Evolutionary conservation across 2,797 vertebrate species (phyloP).

Genomic region (Gobio occitaniae): DNA sequence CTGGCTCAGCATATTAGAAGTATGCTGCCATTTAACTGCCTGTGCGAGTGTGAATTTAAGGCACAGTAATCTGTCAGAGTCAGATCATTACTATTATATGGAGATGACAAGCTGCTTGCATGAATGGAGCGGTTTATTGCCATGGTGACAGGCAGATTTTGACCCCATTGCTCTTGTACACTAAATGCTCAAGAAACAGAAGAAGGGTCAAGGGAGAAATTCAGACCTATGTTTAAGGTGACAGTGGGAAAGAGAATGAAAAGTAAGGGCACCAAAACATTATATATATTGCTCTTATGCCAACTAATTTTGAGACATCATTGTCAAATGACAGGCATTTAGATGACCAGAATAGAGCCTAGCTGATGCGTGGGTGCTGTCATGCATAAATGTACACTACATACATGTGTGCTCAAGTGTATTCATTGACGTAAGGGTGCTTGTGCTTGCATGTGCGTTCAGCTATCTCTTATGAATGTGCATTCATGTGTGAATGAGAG

Average conservation of each 20-base stretch:
- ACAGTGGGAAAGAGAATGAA: not conserved
- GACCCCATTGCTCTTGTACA: slow-evolving; percentile 40
- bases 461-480: slow-evolving; percentile 36
- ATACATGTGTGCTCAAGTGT: slow-evolving; percentile 36
- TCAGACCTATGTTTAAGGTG: slow-evolving; percentile 19
- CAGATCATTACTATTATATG: slow-evolving; percentile 48
- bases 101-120: slow-evolving; percentile 48
- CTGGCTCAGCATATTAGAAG: slow-evolving; percentile 30
- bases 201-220: slow-evolving; percentile 22
- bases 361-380: slow-evolving; percentile 39
- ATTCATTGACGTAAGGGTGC: not conserved
- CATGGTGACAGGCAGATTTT: slow-evolving; percentile 44
- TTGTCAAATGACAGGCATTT: slow-evolving; percentile 9
- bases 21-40: slow-evolving; percentile 11
- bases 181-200: slow-evolving; percentile 14
- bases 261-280: not conserved
- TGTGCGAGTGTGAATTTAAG: slow-evolving; percentile 42
- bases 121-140: slow-evolving; percentile 49
- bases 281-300: not conserved
- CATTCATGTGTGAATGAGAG: slow-evolving; percentile 34
- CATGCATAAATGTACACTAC: slow-evolving; percentile 40
- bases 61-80: slow-evolving; percentile 36
- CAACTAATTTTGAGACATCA: slow-evolving; percentile 1
- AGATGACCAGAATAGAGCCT: slow-evolving; percentile 23
- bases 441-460: slow-evolving; percentile 47